phyloP scores from a whole-genome alignment of 1,140 invertebrate genomes.

The Platyura marginata region DNA sequence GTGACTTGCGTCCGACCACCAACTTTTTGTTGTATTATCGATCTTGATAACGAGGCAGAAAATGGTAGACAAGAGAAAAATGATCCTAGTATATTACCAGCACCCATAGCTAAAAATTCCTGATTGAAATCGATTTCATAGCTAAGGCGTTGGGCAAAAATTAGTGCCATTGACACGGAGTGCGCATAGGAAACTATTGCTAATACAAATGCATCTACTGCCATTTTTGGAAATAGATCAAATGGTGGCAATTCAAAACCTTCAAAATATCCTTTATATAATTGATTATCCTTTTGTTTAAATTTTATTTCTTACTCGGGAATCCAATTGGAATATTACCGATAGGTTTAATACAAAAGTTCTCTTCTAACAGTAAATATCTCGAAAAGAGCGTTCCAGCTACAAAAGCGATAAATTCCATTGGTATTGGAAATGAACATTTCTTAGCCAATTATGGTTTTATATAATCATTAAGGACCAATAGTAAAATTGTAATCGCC shows the following conservation, averaged over 20 bases:
- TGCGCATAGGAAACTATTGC: slow-evolving; percentile 74
- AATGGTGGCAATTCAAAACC: slow-evolving; percentile 18
- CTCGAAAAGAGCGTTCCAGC: slow-evolving; percentile 48
- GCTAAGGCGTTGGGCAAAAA: slow-evolving; percentile 66
- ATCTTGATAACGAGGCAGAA: slow-evolving; percentile 57
- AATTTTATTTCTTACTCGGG: slow-evolving; percentile 1
- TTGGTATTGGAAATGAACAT: slow-evolving; percentile 53
- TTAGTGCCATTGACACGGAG: slow-evolving; percentile 75
- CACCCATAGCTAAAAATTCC: slow-evolving; percentile 53
- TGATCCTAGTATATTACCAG: slow-evolving; percentile 56
- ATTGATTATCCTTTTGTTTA: too few species aligned
- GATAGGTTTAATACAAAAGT: slow-evolving; percentile 41
- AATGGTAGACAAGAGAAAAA: slow-evolving; percentile 68
- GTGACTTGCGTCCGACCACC: slow-evolving; percentile 59
- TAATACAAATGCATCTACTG: slow-evolving; percentile 32
- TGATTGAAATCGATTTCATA: slow-evolving; percentile 77
- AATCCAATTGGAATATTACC: slow-evolving; percentile 63
- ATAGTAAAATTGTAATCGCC: slow-evolving; percentile 39
- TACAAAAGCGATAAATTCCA: slow-evolving; percentile 63
- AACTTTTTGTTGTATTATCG: slow-evolving; percentile 56
- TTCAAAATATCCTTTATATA: too few species aligned
- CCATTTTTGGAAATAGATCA: slow-evolving; percentile 21
- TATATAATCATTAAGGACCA: slow-evolving; percentile 56
- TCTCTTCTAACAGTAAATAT: slow-evolving; percentile 33
- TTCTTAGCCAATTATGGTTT: slow-evolving; percentile 52